These are phyloP conservation scores for Colius striatus DNA, from an alignment of 2,113 vertebrate genomes.

Conservation along the genomic window DNA sequence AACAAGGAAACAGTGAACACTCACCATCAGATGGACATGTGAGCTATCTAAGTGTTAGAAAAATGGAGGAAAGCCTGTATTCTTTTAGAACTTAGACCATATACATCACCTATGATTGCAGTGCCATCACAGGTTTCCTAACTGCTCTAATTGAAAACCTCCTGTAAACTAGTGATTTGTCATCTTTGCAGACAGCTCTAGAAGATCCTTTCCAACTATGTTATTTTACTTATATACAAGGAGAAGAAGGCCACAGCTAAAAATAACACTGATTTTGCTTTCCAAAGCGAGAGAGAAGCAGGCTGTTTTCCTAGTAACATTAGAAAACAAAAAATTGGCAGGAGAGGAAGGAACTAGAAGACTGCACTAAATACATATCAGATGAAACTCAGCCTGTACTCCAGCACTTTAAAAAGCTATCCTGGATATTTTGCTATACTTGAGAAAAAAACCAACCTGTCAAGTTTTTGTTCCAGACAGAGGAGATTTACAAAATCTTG, in stretches of 20 bases:
- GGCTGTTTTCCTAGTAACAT: background rate
- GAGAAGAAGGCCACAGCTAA: background rate
- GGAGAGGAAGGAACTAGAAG: background rate
- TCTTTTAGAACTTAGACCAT: background rate
- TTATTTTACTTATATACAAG: background rate
- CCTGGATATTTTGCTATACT: background rate
- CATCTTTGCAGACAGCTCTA: background rate
- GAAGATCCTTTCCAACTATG: background rate
- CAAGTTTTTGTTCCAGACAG: background rate
- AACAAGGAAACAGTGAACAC: background rate
- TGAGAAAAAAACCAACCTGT: background rate
- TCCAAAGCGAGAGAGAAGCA: background rate
- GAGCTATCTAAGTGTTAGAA: background rate
- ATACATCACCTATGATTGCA: background rate
- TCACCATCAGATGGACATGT: background rate
- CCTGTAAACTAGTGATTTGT: background rate
- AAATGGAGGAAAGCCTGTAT: background rate
- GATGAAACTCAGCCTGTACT: background rate
- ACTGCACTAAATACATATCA: background rate
- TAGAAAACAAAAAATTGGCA: background rate
- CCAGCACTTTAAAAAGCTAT: background rate
- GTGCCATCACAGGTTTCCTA: background rate
- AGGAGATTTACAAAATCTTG: background rate
- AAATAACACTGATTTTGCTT: background rate
- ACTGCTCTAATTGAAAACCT: background rate